phyloP scores from a whole-genome alignment of 2,888 invertebrate species.

The Synanthedon andrenaeformis region DNA sequence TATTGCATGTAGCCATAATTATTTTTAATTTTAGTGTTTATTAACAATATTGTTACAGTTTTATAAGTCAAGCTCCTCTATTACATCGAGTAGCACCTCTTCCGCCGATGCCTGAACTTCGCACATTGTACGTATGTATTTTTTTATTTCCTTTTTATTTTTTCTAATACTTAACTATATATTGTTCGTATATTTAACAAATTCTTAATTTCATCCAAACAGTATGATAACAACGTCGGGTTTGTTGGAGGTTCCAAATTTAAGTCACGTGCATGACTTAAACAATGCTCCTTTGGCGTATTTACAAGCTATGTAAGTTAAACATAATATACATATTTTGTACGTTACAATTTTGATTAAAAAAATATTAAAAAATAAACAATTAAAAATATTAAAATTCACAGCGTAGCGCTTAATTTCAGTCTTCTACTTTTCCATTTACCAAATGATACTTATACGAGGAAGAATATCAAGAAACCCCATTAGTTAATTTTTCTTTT shows the following conservation, averaged over 20 bases:
- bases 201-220: constrained; percentile 7
- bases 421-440: not conserved
- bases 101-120: constrained; percentile 66
- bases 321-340: not conserved
- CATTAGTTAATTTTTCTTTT: too few relatives aligned
- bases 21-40: too few relatives aligned
- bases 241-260: constrained; percentile 74
- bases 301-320: constrained; percentile 79
- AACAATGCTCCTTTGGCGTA: constrained; percentile 50
- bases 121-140: constrained; percentile 73
- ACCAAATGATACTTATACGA: too few relatives aligned
- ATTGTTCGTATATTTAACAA: not conserved
- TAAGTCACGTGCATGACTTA: constrained; percentile 69
- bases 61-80: constrained; percentile 76
- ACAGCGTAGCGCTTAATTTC: too few relatives aligned
- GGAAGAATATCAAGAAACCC: too few relatives aligned
- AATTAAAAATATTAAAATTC: too few relatives aligned
- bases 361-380: too few relatives aligned
- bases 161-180: constrained; percentile 9
- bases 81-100: constrained; percentile 66
- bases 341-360: too few relatives aligned
- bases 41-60: constrained; percentile 44
- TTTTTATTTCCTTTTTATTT: constrained; percentile 9
- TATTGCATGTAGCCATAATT: too few relatives aligned
- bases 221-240: constrained; percentile 80